Percentiles rank a stretch among this genome's conserved stretches.
These are phyloP conservation scores for Neodiprion virginianus DNA, from an alignment of 1,140 invertebrate genomes.

Conservation along the genomic window DNA sequence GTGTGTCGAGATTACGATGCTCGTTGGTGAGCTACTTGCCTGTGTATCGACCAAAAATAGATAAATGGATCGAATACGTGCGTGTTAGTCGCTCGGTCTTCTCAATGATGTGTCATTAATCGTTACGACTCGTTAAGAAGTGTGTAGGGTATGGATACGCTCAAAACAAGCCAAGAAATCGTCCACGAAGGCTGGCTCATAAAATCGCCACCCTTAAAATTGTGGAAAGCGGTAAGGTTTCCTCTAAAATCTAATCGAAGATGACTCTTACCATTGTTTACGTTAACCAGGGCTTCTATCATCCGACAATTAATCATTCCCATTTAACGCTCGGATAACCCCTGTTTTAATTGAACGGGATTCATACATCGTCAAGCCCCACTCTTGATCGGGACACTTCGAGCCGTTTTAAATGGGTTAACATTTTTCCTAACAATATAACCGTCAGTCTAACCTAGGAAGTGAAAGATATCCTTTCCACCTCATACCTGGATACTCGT, in stretches of 20 bases:
- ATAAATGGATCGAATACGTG: constrained; percentile 34
- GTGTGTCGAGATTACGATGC: background rate
- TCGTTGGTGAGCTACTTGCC: constrained; percentile 24
- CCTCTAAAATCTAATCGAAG: constrained; percentile 18
- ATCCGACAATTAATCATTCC: constrained; percentile 8
- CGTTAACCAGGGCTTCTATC: constrained; percentile 9
- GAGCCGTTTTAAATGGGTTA: background rate
- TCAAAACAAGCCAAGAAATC: constrained; percentile 65
- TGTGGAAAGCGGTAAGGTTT: constrained; percentile 86
- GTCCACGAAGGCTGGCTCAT: constrained; percentile 89
- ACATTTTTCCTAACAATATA: constrained; percentile 30
- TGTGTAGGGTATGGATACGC: constrained; percentile 39
- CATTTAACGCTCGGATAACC: constrained; percentile 12
- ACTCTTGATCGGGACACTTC: no score
- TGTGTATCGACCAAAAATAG: constrained; percentile 39
- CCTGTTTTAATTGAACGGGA: background rate
- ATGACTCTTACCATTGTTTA: constrained; percentile 6
- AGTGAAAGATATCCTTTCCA: no score
- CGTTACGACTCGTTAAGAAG: background rate
- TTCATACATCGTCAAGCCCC: no score
- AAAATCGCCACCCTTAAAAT: constrained; percentile 89
- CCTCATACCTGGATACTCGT: no score
- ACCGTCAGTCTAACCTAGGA: background rate
- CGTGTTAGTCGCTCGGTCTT: background rate
- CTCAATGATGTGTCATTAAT: constrained; percentile 3